Conservation (phyloP, 2,888 invertebrate species). For the Drosophila pseudotakahashii region DNA sequence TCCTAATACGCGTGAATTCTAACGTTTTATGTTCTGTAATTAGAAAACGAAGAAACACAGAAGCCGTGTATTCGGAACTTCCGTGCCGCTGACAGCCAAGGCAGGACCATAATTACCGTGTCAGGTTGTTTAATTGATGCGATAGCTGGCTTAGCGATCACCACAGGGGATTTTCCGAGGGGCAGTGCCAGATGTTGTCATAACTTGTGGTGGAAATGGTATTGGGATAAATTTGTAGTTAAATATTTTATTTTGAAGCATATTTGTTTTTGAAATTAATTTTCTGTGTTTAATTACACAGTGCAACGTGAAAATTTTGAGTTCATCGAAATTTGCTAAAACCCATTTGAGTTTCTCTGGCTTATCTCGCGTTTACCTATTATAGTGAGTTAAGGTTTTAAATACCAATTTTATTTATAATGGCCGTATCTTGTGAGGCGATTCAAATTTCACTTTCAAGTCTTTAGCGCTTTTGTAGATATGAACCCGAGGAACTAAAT, state of each 20-base stretch:
- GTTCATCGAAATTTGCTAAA: too few relatives aligned
- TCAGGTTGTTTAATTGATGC: constrained; percentile 70
- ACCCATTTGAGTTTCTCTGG: too few relatives aligned
- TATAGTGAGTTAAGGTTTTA: too few relatives aligned
- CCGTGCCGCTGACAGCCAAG: constrained; percentile 55
- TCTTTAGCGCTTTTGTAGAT: too few relatives aligned
- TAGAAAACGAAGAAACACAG: constrained; percentile 57
- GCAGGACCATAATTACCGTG: constrained; percentile 66
- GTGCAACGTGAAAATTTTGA: too few relatives aligned
- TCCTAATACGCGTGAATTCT: constrained; percentile 80
- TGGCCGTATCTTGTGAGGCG: too few relatives aligned
- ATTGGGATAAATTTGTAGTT: not conserved
- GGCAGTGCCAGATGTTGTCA: constrained; percentile 30
- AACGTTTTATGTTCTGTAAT: constrained; percentile 77
- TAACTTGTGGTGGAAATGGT: constrained; percentile 23
- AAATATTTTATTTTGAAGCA: not conserved
- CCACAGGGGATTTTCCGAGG: constrained; percentile 7
- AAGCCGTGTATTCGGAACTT: constrained; percentile 29
- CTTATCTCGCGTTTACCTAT: too few relatives aligned
- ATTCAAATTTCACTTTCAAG: too few relatives aligned
- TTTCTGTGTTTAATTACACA: not conserved
- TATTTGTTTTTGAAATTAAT: not conserved
- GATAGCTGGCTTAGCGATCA: constrained; percentile 29
- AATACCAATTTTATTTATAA: too few relatives aligned
- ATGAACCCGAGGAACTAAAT: too few relatives aligned